Percentiles rank a stretch among this genome's conserved stretches.
Evolutionary conservation across 2,797 vertebrate species (phyloP).

Genomic region (Lepidocolaptes lacrymiger): DNA sequence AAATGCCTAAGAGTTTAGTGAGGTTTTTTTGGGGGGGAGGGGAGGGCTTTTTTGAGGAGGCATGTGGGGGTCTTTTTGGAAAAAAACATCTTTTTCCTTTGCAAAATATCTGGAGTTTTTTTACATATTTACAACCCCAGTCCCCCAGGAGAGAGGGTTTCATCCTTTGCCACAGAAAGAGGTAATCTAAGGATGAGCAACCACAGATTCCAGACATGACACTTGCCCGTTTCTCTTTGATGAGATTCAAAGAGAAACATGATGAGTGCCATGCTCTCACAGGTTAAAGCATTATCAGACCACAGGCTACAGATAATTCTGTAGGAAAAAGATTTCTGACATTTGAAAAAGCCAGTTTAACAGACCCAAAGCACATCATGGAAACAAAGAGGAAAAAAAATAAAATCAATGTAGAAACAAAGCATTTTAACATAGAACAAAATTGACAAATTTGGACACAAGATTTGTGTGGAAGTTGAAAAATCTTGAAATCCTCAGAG

Average conservation of each 20-base stretch:
- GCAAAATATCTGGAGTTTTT: neutral
- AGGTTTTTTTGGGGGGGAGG: neutral
- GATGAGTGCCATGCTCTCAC: neutral
- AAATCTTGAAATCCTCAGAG: neutral
- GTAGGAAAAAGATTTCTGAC: neutral
- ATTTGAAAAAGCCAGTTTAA: neutral
- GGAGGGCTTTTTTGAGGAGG: accelerated
- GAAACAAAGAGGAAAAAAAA: neutral
- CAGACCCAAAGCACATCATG: neutral
- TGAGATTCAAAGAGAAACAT: neutral
- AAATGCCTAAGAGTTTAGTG: neutral
- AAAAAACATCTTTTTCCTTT: neutral
- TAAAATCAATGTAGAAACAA: neutral
- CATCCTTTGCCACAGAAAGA: neutral
- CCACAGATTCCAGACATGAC: neutral
- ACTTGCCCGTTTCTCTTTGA: neutral
- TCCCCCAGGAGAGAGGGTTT: neutral
- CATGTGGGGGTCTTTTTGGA: neutral
- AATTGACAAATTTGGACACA: neutral
- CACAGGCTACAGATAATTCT: neutral
- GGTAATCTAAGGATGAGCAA: neutral
- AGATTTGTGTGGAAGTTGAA: neutral
- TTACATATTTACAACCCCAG: neutral
- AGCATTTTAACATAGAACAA: neutral
- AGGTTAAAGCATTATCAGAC: neutral